These are phyloP conservation scores for Bembecia ichneumoniformis DNA, from an alignment of 2,888 invertebrate genomes.

Conservation along the genomic window DNA sequence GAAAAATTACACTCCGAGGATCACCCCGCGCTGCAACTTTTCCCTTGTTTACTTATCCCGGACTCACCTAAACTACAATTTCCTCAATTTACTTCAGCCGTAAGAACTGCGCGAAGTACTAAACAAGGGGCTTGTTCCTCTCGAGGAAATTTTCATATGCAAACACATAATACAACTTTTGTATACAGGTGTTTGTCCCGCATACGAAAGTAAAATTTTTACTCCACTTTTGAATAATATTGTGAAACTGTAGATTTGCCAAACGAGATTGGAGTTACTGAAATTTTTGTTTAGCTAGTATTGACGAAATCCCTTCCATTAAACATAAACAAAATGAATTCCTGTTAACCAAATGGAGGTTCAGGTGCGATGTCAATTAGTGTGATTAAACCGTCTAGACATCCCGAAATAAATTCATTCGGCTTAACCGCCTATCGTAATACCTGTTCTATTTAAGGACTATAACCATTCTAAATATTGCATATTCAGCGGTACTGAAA, in stretches of 20 bases:
- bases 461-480: no score
- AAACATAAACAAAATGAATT: no score
- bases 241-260: no score
- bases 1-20: conserved; percentile 56
- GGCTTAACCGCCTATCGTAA: background rate
- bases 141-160: background rate
- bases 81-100: background rate
- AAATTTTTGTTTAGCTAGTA: no score
- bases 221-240: no score
- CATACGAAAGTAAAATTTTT: no score
- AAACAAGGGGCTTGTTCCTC: background rate
- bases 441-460: background rate
- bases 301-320: no score
- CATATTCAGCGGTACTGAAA: no score
- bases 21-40: conserved; percentile 33
- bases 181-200: no score
- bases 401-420: background rate
- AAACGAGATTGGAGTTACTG: no score
- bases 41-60: conserved; percentile 32
- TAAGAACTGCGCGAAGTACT: background rate
- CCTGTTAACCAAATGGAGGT: no score
- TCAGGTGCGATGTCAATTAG: background rate
- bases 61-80: conserved; percentile 14
- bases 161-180: no score
- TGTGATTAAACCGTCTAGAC: background rate